A percentile compares a stretch with the other conserved stretches of the same genome.
Evolutionary conservation across 2,888 invertebrate genomes (phyloP).

Genomic region (Eledone cirrhosa): DNA sequence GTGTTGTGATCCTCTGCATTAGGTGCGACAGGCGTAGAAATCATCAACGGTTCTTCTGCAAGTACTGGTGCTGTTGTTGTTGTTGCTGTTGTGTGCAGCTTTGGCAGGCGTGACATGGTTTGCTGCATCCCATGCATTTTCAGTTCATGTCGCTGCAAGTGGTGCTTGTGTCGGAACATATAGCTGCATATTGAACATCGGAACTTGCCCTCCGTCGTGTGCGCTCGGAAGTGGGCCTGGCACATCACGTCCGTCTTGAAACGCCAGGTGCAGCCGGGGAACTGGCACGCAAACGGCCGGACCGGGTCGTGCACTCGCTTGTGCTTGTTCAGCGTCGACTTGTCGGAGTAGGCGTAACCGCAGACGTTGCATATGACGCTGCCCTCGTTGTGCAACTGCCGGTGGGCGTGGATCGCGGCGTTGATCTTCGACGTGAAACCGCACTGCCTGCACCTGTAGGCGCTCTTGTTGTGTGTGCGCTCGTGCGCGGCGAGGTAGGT

Average conservation of each 20-base stretch:
- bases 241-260: conserved; percentile 61
- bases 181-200: conserved; percentile 57
- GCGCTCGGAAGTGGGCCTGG: conserved; percentile 56
- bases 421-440: conserved; percentile 56
- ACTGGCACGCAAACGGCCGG: conserved; percentile 58
- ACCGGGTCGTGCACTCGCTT: conserved; percentile 60
- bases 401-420: conserved; percentile 58
- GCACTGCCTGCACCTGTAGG: conserved; percentile 59
- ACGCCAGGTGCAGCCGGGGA: conserved; percentile 61
- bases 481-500: conserved; percentile 54
- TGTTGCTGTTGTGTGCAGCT: conserved; percentile 10
- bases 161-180: conserved; percentile 62
- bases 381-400: conserved; percentile 60
- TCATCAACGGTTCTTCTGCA: too few species aligned
- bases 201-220: conserved; percentile 57
- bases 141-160: conserved; percentile 58
- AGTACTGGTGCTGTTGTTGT: not conserved
- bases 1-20: too few species aligned
- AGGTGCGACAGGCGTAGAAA: too few species aligned
- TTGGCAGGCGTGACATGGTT: conserved; percentile 23
- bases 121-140: conserved; percentile 52
- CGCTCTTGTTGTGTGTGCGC: conserved; percentile 50
- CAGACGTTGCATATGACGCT: conserved; percentile 62
- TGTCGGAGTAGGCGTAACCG: conserved; percentile 60
- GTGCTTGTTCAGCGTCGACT: conserved; percentile 60